Base-by-base conservation (phyloP, 2,888 invertebrate genomes). In the Nezara viridula region DNA sequence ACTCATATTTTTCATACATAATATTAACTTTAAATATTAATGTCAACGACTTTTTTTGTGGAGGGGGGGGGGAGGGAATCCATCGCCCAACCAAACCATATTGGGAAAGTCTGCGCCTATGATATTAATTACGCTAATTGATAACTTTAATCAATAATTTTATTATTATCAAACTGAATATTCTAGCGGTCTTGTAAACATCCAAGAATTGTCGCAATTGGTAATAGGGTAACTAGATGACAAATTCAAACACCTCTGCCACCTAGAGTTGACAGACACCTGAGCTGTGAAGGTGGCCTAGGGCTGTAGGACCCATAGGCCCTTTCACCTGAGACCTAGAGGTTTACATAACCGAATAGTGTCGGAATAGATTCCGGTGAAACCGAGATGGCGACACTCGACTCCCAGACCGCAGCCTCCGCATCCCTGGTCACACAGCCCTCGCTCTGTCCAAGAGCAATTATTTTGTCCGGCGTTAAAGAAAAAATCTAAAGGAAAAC, bases 271-370 rank as follows among this genome's bases (percentile, higher is more conserved):
- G 24, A 1, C 5, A 2, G 66, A 73, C 66, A 73, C 66, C 37
- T 37, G 66, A 73, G 66, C 66, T 73, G 66, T 37, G 37, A 37
- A 73, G 66, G 66, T 7, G 6, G 19, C 19, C 9, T 73, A 73
- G 32, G 66, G 19, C 66, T 2, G 19, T 37, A 73, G 32, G 32
- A 73, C 19, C 66, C 27, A 73, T 73, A 7, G 9, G n/a, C 81
- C 81, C 81, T 81, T 81, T 81, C 81, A 81, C 81, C 81, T 47
- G 81, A 47, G 81, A 44, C 44, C 81, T 47, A 47, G n/a, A n/a
- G 81, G 81, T 81, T 81, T 81, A 81, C 81, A 81, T 81, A 81
- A 81, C 81, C 81, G n/a, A 81, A 81, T 81, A 81, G 81, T 81
- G 81, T 81, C 44, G 81, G 81, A 81, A 40, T 81, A 81, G 81